Evolutionary conservation across 2,888 invertebrate genomes (phyloP).

Genomic region (Acholoe squamosa): DNA sequence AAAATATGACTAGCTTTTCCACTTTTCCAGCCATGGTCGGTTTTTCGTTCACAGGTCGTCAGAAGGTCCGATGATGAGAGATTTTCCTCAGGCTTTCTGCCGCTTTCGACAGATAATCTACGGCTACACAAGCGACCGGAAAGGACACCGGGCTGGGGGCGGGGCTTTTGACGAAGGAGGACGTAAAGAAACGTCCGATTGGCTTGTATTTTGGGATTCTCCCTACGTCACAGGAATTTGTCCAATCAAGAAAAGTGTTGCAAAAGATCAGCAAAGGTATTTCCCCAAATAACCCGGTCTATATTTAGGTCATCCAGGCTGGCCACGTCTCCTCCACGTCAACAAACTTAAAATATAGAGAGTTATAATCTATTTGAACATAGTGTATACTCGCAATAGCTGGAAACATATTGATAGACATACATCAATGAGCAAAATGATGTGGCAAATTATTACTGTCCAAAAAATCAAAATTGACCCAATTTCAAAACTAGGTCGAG

Average conservation of each 20-base stretch:
- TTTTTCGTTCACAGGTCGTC: constrained; percentile 13
- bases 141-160: not conserved
- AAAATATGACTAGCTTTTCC: constrained; percentile 74
- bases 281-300: not conserved
- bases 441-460: not conserved
- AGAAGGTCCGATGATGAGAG: constrained; percentile 10
- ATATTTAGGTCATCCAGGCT: not conserved
- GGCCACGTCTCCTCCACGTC: constrained; percentile 48
- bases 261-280: not conserved
- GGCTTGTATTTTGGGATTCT: not conserved
- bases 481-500: not conserved
- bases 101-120: not conserved
- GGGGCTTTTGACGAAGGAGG: too few relatives aligned
- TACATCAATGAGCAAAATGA: not conserved
- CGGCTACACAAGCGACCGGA: not conserved
- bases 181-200: not conserved
- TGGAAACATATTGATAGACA: not conserved
- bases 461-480: constrained; percentile 5
- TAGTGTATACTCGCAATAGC: not conserved
- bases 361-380: not conserved
- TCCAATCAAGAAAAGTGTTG: not conserved
- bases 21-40: constrained; percentile 70
- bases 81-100: not conserved
- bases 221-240: not conserved
- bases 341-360: not conserved